phyloP scores from a whole-genome alignment of 2,888 invertebrate genomes.

The Zelleria hepariella region DNA sequence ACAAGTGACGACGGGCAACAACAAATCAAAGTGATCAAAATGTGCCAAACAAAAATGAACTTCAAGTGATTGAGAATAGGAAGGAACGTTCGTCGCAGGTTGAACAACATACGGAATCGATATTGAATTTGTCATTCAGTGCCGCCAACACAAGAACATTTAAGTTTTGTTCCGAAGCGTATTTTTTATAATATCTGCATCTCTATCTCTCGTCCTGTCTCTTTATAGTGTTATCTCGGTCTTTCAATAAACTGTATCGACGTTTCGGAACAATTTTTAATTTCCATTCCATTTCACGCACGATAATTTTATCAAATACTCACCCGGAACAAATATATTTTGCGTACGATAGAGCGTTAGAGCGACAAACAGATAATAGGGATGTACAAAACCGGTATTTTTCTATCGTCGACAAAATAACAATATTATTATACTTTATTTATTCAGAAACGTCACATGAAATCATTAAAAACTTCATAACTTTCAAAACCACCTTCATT shows the following conservation, averaged over 20 bases:
- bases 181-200: too few relatives aligned
- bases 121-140: background rate
- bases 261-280: too few relatives aligned
- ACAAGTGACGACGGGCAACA: constrained; percentile 10
- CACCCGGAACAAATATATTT: too few relatives aligned
- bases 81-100: constrained; percentile 1
- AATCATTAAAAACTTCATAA: constrained; percentile 28
- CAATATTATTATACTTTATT: too few relatives aligned
- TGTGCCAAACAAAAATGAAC: constrained; percentile 4
- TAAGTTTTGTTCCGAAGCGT: background rate
- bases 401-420: too few relatives aligned
- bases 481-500: constrained; percentile 18
- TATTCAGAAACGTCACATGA: constrained; percentile 11
- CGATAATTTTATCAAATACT: too few relatives aligned
- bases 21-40: constrained; percentile 3
- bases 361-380: background rate
- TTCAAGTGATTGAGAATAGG: background rate
- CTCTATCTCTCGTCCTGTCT: too few relatives aligned
- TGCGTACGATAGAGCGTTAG: too few relatives aligned
- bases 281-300: too few relatives aligned
- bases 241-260: too few relatives aligned
- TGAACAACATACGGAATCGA: background rate
- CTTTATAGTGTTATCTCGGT: too few relatives aligned
- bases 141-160: background rate
- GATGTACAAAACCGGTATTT: background rate